A percentile compares a stretch with the other conserved stretches of the same genome.
phyloP scores from a whole-genome alignment of 2,797 vertebrate genomes.

The Cyprinella venusta region DNA sequence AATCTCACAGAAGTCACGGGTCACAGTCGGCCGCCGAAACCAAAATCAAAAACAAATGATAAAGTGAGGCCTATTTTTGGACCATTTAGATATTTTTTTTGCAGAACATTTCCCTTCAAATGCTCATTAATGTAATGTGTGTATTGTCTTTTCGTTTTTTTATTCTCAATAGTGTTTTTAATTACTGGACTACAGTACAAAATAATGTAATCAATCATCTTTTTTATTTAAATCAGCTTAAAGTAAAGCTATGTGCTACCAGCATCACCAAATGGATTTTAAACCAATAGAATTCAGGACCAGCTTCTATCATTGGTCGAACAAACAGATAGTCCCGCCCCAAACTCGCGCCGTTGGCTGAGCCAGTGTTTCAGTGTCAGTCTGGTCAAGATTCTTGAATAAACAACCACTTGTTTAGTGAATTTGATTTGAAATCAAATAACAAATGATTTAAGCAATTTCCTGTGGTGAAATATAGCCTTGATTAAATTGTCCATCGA shows the following conservation, averaged over 20 bases:
- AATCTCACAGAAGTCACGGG: slow-evolving; percentile 34
- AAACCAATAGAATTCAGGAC: background rate
- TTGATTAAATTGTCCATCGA: background rate
- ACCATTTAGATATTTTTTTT: background rate
- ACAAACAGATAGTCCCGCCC: background rate
- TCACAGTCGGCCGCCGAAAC: slow-evolving; percentile 40
- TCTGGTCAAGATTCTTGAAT: background rate
- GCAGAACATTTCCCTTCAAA: background rate
- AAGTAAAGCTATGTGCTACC: background rate
- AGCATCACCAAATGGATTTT: background rate
- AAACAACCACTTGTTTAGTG: background rate
- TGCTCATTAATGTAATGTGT: background rate
- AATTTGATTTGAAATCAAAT: background rate
- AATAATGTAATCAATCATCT: too few species aligned
- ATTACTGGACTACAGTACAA: background rate
- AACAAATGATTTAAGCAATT: background rate
- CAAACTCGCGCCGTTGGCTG: background rate
- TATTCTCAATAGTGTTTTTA: background rate
- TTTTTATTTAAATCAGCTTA: background rate
- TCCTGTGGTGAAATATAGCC: background rate
- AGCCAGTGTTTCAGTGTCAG: background rate
- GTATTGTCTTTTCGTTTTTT: background rate
- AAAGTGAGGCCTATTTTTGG: background rate
- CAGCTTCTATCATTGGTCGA: background rate
- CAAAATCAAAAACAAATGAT: background rate